phyloP scores from a whole-genome alignment of 2,888 invertebrate genomes.

The Hydroisotoma schaefferi region DNA sequence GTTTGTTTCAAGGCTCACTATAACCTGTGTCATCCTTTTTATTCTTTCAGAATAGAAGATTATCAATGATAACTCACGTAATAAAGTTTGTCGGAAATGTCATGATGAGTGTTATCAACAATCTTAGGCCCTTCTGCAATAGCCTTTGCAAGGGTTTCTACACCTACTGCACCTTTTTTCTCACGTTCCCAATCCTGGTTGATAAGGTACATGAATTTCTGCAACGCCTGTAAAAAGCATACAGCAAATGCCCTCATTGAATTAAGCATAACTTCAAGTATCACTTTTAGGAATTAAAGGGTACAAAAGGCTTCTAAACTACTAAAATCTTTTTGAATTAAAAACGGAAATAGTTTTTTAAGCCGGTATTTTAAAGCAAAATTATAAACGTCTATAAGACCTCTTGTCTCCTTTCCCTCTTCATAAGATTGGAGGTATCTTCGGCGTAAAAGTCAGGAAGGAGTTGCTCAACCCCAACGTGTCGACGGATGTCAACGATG shows the following conservation, averaged over 20 bases:
- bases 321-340: no score
- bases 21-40: no score
- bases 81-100: constrained; percentile 84
- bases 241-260: no score
- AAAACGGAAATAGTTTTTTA: background rate
- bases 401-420: constrained; percentile 80
- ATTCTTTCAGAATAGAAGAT: no score
- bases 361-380: constrained; percentile 1
- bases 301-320: no score
- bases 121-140: constrained; percentile 74
- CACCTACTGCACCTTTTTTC: constrained; percentile 79
- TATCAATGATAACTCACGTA: constrained; percentile 64
- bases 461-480: constrained; percentile 75
- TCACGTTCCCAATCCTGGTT: constrained; percentile 86
- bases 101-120: constrained; percentile 85
- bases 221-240: constrained; percentile 74
- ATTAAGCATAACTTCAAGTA: no score
- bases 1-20: no score
- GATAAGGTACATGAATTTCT: constrained; percentile 78
- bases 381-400: constrained; percentile 51
- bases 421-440: constrained; percentile 89
- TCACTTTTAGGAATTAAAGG: no score
- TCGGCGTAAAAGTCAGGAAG: constrained; percentile 93
- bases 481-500: constrained; percentile 63
- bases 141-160: constrained; percentile 83